phyloP scores from a whole-genome alignment of 2,888 invertebrate species.

The Rotaria socialis region DNA sequence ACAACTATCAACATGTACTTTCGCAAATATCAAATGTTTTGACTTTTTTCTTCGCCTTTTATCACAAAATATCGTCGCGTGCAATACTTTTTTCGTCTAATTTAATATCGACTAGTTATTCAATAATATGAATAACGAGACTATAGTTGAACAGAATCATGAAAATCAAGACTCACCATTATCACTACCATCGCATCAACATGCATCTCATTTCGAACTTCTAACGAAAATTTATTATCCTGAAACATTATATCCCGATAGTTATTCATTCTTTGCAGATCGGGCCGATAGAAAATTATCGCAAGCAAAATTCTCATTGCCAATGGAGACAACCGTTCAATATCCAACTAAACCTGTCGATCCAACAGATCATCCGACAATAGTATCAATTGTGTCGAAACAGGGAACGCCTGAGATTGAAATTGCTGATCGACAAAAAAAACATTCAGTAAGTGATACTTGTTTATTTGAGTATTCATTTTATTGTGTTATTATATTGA shows the following conservation, averaged over 20 bases:
- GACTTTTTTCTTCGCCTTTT: not conserved
- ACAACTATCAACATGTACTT: not conserved
- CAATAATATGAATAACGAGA: not conserved
- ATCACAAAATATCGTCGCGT: not conserved
- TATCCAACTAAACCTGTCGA: not conserved
- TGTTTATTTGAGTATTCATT: not conserved
- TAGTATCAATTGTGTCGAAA: not conserved
- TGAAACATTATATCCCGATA: conserved; percentile 24
- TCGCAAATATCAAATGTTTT: not conserved
- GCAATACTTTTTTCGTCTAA: not conserved
- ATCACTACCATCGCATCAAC: not conserved
- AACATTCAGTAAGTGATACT: not conserved
- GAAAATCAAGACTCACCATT: not conserved
- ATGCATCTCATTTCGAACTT: not conserved
- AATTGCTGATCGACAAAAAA: not conserved
- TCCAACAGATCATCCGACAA: not conserved
- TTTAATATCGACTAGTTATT: not conserved
- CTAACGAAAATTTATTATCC: conserved; percentile 13
- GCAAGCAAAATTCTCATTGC: not conserved
- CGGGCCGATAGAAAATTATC: not conserved
- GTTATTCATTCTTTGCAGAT: conserved; percentile 31
- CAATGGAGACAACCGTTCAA: not conserved
- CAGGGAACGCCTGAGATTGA: not conserved
- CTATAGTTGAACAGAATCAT: not conserved
- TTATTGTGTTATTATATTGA: not conserved